Percentiles rank a stretch among this genome's conserved stretches.
Evolutionary conservation across 2,113 vertebrate species (phyloP).

Genomic region (Pelecanoides urinatrix): DNA sequence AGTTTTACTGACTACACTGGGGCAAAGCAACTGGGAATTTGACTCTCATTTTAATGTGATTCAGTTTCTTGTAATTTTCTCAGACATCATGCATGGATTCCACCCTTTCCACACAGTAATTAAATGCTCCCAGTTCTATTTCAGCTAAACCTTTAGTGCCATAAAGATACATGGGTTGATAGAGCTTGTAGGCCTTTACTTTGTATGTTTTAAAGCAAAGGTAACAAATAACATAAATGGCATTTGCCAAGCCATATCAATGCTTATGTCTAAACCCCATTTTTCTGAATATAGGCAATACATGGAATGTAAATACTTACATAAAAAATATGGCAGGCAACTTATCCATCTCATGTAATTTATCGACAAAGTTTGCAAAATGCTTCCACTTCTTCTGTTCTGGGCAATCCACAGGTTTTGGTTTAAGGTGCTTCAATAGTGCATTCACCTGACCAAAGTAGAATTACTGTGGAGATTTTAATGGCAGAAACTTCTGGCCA

Average conservation of each 20-base stretch:
- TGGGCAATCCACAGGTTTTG: neutral
- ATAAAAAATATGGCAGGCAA: constrained; percentile 73
- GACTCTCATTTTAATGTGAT: neutral
- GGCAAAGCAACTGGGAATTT: neutral
- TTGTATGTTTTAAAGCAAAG: neutral
- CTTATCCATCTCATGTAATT: constrained; percentile 59
- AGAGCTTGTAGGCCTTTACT: neutral
- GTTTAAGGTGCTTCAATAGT: constrained; percentile 45
- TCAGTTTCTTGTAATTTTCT: neutral
- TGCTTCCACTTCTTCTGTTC: neutral
- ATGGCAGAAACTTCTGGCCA: neutral
- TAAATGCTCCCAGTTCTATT: neutral
- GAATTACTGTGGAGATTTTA: neutral
- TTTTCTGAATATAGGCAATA: neutral
- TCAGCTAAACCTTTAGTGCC: neutral
- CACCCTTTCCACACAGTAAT: neutral
- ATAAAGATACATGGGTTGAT: neutral
- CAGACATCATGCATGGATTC: neutral
- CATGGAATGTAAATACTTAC: constrained; percentile 50
- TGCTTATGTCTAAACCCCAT: neutral
- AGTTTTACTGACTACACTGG: neutral
- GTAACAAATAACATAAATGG: neutral
- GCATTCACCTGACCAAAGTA: constrained; percentile 33
- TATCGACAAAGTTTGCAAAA: constrained; percentile 67
- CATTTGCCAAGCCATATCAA: neutral